A percentile compares a stretch with the other conserved stretches of the same genome.
phyloP scores from a whole-genome alignment of 2,113 vertebrate genomes.

The Noctilio leporinus region DNA sequence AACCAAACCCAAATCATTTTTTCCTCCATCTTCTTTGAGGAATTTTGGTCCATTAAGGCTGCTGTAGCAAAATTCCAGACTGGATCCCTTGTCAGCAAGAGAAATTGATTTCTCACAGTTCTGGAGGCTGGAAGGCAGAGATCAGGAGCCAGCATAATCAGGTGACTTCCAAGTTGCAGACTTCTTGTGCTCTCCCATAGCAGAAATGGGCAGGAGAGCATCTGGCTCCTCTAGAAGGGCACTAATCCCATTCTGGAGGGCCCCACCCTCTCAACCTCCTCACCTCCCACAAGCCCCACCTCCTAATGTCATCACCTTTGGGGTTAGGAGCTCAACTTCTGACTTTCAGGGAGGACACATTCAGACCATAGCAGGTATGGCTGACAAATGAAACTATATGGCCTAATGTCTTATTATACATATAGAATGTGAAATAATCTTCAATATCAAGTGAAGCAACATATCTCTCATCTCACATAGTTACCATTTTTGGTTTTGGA shows the following conservation, averaged over 20 bases:
- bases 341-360: not conserved
- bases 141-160: not conserved
- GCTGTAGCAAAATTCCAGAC: no score
- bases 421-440: not conserved
- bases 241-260: not conserved
- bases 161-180: not conserved
- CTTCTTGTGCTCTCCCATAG: no score
- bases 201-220: not conserved
- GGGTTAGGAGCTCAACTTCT: not conserved
- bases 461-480: not conserved
- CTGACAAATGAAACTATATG: not conserved
- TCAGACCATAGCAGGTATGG: not conserved
- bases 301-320: not conserved
- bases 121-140: not conserved
- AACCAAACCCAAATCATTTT: no score
- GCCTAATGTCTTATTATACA: not conserved
- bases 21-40: no score
- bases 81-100: no score
- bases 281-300: no score
- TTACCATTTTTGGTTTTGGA: not conserved
- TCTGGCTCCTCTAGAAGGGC: no score
- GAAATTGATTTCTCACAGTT: no score
- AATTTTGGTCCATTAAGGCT: no score
- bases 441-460: not conserved
- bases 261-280: not conserved